These are phyloP conservation scores for Protonemura montana DNA, from an alignment of 2,888 invertebrate genomes.

Conservation along the genomic window DNA sequence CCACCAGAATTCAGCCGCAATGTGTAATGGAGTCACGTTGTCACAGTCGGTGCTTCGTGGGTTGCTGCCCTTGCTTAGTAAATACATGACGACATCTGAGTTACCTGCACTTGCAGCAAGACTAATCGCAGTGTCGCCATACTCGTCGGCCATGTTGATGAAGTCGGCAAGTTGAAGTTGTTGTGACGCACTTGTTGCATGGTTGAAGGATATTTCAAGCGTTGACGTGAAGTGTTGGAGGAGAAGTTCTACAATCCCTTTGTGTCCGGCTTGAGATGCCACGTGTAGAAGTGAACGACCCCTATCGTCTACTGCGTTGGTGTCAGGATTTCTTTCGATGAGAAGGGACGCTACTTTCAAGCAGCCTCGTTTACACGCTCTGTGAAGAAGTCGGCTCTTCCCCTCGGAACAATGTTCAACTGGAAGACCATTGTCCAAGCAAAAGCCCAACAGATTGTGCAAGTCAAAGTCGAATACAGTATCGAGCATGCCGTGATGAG, in stretches of 20 bases:
- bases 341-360: not conserved
- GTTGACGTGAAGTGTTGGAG: too few relatives aligned
- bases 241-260: not conserved
- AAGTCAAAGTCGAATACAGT: not conserved
- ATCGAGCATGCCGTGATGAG: not conserved
- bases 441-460: not conserved
- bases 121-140: constrained; percentile 38
- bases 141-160: constrained; percentile 19
- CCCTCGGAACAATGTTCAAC: too few relatives aligned
- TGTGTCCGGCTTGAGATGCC: not conserved
- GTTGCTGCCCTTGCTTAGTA: constrained; percentile 28
- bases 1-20: not conserved
- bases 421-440: not conserved
- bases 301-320: not conserved
- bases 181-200: too few relatives aligned
- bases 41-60: not conserved
- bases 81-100: constrained; percentile 22
- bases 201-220: too few relatives aligned
- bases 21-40: not conserved
- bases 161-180: not conserved
- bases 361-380: not conserved
- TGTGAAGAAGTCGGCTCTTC: not conserved
- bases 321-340: not conserved
- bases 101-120: constrained; percentile 34
- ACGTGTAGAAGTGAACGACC: not conserved